phyloP scores from a whole-genome alignment of 2,113 vertebrate species.

The human region DNA sequence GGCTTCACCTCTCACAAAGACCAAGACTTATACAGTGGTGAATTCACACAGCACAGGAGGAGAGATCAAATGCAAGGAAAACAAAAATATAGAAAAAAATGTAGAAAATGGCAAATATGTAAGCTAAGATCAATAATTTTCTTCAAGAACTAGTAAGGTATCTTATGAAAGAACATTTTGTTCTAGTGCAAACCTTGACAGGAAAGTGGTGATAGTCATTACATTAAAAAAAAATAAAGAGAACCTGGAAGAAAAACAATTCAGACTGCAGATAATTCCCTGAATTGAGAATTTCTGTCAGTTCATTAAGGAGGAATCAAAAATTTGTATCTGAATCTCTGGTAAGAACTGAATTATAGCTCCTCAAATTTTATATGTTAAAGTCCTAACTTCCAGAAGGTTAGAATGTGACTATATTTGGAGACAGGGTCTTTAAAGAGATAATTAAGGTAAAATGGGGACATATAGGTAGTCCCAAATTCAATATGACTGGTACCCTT shows the following conservation, averaged over 20 bases:
- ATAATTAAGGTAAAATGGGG: neutral
- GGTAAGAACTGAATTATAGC: neutral
- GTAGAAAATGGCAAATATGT: neutral
- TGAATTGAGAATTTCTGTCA: neutral
- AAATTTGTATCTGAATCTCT: neutral
- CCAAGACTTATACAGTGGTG: neutral
- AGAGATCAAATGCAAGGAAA: neutral
- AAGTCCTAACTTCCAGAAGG: neutral
- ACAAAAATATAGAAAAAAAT: neutral
- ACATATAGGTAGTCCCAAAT: neutral
- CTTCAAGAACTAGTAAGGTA: neutral
- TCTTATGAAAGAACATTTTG: neutral
- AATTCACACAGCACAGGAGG: neutral
- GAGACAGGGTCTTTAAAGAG: neutral
- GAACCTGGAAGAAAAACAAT: neutral
- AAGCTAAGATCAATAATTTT: neutral
- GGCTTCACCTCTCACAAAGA: neutral
- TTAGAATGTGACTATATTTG: neutral
- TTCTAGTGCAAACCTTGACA: neutral
- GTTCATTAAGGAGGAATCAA: neutral
- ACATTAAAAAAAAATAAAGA: neutral
- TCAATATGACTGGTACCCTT: neutral
- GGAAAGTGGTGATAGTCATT: neutral
- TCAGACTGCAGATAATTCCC: neutral
- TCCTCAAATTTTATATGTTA: neutral